These are phyloP conservation scores for Tortrix viridana DNA, from an alignment of 2,888 invertebrate genomes.

Conservation along the genomic window DNA sequence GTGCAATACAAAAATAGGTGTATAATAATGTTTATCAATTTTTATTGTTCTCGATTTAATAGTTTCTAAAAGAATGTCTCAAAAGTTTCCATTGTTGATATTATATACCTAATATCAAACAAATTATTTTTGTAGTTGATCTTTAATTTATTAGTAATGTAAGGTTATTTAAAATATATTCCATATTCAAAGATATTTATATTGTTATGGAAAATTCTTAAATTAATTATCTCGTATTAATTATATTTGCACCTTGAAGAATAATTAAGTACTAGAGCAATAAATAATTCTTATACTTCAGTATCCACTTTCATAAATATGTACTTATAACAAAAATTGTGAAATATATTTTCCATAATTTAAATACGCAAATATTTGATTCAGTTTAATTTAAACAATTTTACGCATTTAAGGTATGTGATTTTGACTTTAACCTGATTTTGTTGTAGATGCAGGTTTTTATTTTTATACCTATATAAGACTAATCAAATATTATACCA, in stretches of 20 bases:
- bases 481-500: constrained; percentile 7
- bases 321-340: too few species aligned
- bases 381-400: constrained; percentile 1
- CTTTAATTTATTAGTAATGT: constrained; percentile 25
- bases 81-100: constrained; percentile 26
- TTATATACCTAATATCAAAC: constrained; percentile 22
- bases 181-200: constrained; percentile 52
- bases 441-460: constrained; percentile 28
- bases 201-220: constrained; percentile 45
- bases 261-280: constrained; percentile 7
- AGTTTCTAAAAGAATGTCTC: constrained; percentile 13
- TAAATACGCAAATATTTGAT: not conserved
- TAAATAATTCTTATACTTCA: constrained; percentile 6
- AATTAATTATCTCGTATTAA: constrained; percentile 2
- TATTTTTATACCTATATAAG: constrained; percentile 17
- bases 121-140: constrained; percentile 36
- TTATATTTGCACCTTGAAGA: constrained; percentile 4
- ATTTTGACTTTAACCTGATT: constrained; percentile 5
- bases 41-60: constrained; percentile 21
- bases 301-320: too few species aligned
- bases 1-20: constrained; percentile 6
- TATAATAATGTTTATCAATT: constrained; percentile 11
- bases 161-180: constrained; percentile 46
- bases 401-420: constrained; percentile 2
- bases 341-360: too few species aligned